Conservation (phyloP, 2,797 vertebrate genomes). For the Setipinna tenuifilis region DNA sequence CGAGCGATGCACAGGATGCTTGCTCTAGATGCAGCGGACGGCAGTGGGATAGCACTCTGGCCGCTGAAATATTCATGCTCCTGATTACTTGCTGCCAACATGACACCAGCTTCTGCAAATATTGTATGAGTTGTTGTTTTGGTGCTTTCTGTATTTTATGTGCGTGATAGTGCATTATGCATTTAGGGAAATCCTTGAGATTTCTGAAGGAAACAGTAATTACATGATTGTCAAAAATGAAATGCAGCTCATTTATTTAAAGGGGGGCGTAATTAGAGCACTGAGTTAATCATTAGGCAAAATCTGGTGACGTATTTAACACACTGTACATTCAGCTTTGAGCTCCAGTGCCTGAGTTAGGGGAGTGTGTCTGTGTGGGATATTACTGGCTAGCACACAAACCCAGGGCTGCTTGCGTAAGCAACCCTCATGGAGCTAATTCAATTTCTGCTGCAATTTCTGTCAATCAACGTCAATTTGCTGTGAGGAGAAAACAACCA, state of each 20-base stretch:
- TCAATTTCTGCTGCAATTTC: conserved; percentile 52
- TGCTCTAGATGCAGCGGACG: conserved; percentile 61
- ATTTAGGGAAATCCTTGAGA: background rate
- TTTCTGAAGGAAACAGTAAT: conserved; percentile 6
- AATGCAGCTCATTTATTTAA: too few species aligned
- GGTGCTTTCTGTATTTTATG: background rate
- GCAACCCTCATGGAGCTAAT: conserved; percentile 48
- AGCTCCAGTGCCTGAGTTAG: background rate
- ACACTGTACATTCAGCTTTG: background rate
- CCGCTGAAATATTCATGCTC: conserved; percentile 75
- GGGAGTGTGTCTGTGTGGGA: background rate
- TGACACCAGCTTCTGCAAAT: conserved; percentile 55
- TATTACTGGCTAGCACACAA: background rate
- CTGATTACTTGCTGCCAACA: conserved; percentile 63
- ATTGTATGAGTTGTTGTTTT: conserved; percentile 43
- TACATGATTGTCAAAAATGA: background rate
- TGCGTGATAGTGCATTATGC: background rate
- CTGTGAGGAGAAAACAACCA: conserved; percentile 38
- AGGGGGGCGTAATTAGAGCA: background rate
- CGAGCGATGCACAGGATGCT: conserved; percentile 62
- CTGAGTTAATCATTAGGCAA: background rate
- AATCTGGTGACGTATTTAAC: background rate
- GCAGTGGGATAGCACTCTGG: conserved; percentile 58
- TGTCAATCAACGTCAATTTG: conserved; percentile 53
- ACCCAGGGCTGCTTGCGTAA: conserved; percentile 23